These are phyloP conservation scores for Caenorhabditis sp. DNA, from an alignment of 2,888 invertebrate species.

Conservation along the genomic window DNA sequence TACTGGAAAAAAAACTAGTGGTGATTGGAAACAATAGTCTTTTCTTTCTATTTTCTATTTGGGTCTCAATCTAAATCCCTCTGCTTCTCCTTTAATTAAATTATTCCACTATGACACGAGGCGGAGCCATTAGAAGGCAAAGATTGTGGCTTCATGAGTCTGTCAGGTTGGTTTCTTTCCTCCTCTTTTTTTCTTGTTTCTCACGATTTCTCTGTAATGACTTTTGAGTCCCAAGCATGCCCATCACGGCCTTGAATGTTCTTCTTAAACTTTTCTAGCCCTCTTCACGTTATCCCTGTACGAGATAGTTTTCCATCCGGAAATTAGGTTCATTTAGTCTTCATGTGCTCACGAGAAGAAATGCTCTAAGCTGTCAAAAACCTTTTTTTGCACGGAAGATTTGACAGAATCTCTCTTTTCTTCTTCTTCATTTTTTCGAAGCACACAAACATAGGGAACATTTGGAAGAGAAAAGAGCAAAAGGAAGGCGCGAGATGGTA, in stretches of 20 bases:
- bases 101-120: conserved; percentile 35
- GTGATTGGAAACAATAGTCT: conserved; percentile 36
- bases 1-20: conserved; percentile 15
- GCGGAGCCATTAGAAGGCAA: conserved; percentile 39
- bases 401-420: conserved; percentile 33
- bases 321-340: conserved; percentile 26
- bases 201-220: not conserved
- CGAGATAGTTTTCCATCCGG: not conserved
- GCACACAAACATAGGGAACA: conserved; percentile 40
- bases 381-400: conserved; percentile 36
- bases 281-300: too few relatives aligned
- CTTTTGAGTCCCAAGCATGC: not conserved
- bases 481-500: conserved; percentile 23
- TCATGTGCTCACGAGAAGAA: conserved; percentile 9
- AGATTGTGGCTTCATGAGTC: conserved; percentile 59
- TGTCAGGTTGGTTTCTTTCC: conserved; percentile 53
- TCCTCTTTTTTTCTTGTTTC: not conserved
- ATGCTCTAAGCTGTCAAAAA: conserved; percentile 42
- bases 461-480: not conserved
- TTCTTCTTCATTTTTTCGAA: conserved; percentile 23
- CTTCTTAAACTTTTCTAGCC: too few relatives aligned
- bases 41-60: conserved; percentile 24
- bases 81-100: conserved; percentile 31
- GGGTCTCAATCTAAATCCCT: conserved; percentile 9
- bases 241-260: not conserved